Base-by-base conservation (phyloP, 2,888 invertebrate genomes). In the Cenopis cana region DNA sequence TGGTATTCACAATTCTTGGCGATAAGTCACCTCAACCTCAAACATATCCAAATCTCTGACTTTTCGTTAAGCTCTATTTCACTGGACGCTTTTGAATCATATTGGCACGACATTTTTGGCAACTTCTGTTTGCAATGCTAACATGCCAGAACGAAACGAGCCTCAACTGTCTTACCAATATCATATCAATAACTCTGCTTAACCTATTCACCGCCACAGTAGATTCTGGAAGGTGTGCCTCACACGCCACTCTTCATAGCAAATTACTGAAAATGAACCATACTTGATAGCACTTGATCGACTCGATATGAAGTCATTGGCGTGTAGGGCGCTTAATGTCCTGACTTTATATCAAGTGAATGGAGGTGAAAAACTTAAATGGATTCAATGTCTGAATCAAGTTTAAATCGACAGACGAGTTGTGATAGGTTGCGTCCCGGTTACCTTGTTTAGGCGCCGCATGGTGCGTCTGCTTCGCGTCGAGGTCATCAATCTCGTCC, bases 401-500 rank as follows among this genome's bases (percentile, higher is more conserved):
- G 12, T 38, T 38, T 12, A 3, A 38, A 4, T 14, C 12, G 12
- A 0, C 3, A 12, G 38, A 38, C 38, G 12, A 38, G 38, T 14
- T 6, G 5, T 6, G 41, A n/a, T 4, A n/a, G 46, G 46, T n/a
- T 46, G 8, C 33, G 33, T 24, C 24, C 2, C 6, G 33, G 14
- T 8, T 52, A 91, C 93, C 90, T 87, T 89, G 89, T 84, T 94
- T 93, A 18, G 85, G 85, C 50, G 89, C 76, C 74, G 87, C 78
- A 66, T 91, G 91, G 76, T 93, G 92, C 17, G 89, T 79, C 78
- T 93, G 93, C 81, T 93, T 94, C 29, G 95, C 94, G 78, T 96
- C 96, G 79, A 96, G 94, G 81, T 97, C 97, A 75, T 97, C 97
- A 77, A 98, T 98, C 82, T 97, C 98, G 80, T 98, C 98, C 89